These are phyloP conservation scores for Eonycteris spelaea DNA, from an alignment of 2,113 vertebrate genomes.

Conservation along the genomic window DNA sequence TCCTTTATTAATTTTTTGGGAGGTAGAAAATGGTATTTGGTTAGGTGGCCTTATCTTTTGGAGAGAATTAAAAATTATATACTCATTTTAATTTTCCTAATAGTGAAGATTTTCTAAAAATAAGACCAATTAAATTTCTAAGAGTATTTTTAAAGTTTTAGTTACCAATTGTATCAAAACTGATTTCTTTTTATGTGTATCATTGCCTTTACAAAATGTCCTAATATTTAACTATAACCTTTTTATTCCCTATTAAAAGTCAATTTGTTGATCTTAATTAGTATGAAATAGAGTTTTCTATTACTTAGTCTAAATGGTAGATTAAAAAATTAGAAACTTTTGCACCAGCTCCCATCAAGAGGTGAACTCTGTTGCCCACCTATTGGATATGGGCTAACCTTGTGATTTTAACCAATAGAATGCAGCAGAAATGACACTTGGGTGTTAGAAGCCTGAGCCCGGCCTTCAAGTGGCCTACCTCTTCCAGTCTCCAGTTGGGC, in stretches of 20 bases:
- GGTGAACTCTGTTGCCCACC: not conserved
- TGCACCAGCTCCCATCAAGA: not conserved
- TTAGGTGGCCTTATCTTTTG: not conserved
- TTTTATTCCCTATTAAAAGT: not conserved
- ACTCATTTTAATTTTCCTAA: slow-evolving; percentile 25
- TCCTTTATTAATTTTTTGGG: not conserved
- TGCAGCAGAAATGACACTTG: not conserved
- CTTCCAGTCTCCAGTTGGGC: not conserved
- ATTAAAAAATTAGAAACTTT: not conserved
- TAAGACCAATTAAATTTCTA: not conserved
- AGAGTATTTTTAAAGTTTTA: not conserved
- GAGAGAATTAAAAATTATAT: not conserved
- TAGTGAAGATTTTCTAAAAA: slow-evolving; percentile 3
- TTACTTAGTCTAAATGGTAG: not conserved
- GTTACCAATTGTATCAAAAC: not conserved
- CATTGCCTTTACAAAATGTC: not conserved
- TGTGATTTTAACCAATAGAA: not conserved
- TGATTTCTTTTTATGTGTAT: not conserved
- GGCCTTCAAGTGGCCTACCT: not conserved
- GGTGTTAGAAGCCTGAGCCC: not conserved
- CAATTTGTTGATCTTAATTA: not conserved
- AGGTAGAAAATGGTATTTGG: not conserved
- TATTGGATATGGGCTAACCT: not conserved
- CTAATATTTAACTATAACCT: not conserved
- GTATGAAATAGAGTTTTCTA: not conserved